Evolutionary conservation across 2,888 invertebrate genomes (phyloP), one percentile per base, ranked within the genome.

Genomic region (Chaetogeoica ovagalla): DNA sequence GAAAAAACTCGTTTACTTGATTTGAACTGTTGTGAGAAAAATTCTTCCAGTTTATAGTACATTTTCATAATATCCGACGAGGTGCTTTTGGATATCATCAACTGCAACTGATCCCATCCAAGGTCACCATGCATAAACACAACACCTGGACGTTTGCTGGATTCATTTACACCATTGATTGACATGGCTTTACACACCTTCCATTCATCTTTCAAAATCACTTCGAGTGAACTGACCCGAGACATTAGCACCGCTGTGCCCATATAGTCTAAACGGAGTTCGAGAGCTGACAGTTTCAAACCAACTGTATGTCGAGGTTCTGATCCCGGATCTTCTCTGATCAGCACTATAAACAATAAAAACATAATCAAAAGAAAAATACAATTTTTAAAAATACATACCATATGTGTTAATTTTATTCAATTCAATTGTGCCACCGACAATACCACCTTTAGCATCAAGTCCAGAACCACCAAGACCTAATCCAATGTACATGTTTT

Each of bases 1-100:
- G 93, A 93, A 86, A 97, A 94, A 7, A 96, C 96, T 3, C 97
- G 90, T 86, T 95, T 96, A 86, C 96, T 95, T 84, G 95, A 96
- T 86, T 96, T 96, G 86, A 98, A 96, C 88, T 98, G 98, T 86
- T 97, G 97, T 82, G 95, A 93, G 88, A 99, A 98, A 89, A 99
- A 99, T 87, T 98, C 97, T 84, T 97, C 96, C 57, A 99, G 89
- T 86, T 98, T 98, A 83, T 94, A 93, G 86, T 94, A 96, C 94
- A 99, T 98, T 88, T 98, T 98, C 71, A 97, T 88, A 82, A 99
- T 89, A 88, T 99, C 98, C 0, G 96, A 96, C 0, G 98, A 97
- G 1, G 98, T 99, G 71, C 96, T 96, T 86, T 96, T 94, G 8
- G 95, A 96, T 86, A 99, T 97, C 90, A 99, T 93, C 84, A 98